A percentile compares a stretch with the other conserved stretches of the same genome.
These are phyloP conservation scores for Parauchenoglanis punctatus DNA, from an alignment of 2,797 vertebrate genomes.

Conservation along the genomic window DNA sequence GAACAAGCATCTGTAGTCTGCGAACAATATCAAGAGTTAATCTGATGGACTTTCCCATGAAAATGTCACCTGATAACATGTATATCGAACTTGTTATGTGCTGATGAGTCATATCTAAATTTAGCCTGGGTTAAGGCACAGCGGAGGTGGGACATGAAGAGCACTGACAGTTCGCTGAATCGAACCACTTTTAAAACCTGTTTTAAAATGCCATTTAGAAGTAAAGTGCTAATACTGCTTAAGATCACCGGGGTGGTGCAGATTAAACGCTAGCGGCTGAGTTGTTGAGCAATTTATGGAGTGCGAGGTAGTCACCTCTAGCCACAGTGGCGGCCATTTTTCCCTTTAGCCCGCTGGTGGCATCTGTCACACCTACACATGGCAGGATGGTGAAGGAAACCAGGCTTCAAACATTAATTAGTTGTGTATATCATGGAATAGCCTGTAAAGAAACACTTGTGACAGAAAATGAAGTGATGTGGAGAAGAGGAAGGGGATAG, in stretches of 20 bases:
- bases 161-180: slow-evolving; percentile 62
- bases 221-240: slow-evolving; percentile 52
- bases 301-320: slow-evolving; percentile 37
- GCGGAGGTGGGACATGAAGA: slow-evolving; percentile 64
- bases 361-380: slow-evolving; percentile 25
- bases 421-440: slow-evolving; percentile 59
- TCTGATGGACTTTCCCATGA: neutral
- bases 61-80: neutral
- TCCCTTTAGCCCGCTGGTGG: slow-evolving; percentile 22
- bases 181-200: slow-evolving; percentile 57
- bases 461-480: slow-evolving; percentile 33
- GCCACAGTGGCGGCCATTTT: slow-evolving; percentile 44
- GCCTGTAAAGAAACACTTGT: slow-evolving; percentile 16
- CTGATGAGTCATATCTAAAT: slow-evolving; percentile 51
- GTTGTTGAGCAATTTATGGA: slow-evolving; percentile 51
- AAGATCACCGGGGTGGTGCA: slow-evolving; percentile 49
- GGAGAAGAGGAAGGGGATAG: neutral
- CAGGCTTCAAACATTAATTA: slow-evolving; percentile 62
- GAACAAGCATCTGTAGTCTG: neutral
- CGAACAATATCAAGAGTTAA: neutral
- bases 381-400: slow-evolving; percentile 52
- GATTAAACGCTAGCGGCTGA: slow-evolving; percentile 48
- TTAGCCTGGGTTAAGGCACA: slow-evolving; percentile 53
- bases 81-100: neutral
- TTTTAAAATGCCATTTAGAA: slow-evolving; percentile 56